Conservation (phyloP, 2,888 invertebrate genomes). For the Chalcis sispes region DNA sequence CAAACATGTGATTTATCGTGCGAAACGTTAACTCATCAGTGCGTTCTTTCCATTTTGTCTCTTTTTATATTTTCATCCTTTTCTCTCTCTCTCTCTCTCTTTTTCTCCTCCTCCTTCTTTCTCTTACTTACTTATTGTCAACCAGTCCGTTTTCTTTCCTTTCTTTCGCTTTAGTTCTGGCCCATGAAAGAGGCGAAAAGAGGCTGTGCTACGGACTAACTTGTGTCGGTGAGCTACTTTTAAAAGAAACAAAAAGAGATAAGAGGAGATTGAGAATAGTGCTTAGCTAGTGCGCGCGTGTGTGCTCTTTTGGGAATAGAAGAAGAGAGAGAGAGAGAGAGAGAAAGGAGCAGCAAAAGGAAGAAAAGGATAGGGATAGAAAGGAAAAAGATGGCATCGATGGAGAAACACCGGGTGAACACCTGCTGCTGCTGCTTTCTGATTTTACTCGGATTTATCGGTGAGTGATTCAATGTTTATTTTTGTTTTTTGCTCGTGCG, state of each 20-base stretch:
- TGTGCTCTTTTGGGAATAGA: background rate
- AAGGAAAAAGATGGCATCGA: slow-evolving; percentile 46
- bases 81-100: background rate
- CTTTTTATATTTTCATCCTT: background rate
- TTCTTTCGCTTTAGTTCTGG: background rate
- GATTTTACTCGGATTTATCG: slow-evolving; percentile 57
- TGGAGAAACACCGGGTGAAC: slow-evolving; percentile 50
- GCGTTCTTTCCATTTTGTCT: background rate
- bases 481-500: too few relatives aligned
- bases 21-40: background rate
- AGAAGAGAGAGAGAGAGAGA: background rate
- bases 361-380: too few relatives aligned
- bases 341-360: background rate
- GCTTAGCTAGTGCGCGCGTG: slow-evolving; percentile 29
- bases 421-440: slow-evolving; percentile 53
- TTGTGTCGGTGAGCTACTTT: background rate
- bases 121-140: background rate
- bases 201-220: background rate
- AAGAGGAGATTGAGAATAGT: background rate
- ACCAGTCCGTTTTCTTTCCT: background rate
- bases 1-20: slow-evolving; percentile 47
- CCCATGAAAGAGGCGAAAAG: background rate
- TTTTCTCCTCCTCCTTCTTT: background rate
- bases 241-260: background rate
- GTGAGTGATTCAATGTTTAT: slow-evolving; percentile 43